Base-by-base conservation (phyloP, 2,113 vertebrate genomes). In the Syrrhaptes paradoxus region DNA sequence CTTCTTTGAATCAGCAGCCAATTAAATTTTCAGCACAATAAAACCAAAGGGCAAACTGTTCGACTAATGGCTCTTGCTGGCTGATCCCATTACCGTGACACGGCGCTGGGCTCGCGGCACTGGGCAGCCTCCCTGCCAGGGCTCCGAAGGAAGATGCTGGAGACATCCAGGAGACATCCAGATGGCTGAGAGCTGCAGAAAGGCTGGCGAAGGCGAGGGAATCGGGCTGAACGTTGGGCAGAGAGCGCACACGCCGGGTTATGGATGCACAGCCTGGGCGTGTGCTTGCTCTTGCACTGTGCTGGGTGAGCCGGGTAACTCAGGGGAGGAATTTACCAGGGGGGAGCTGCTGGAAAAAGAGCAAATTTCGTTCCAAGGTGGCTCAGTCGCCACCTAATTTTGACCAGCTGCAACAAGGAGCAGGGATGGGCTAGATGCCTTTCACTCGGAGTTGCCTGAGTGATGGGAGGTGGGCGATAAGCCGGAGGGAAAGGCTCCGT, bases 131-230 rank as follows among this genome's bases (percentile, higher is more conserved):
- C 62, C 52, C 95, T 93, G 93, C 90, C 96, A 85, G 89, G 84
- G 77, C 76, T 96, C 81, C 38, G 0, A 16, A 62, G 84, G 89
- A 95, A 87, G 66, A 86, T 12, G 32, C 26, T 5, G 22, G 85
- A 82, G 94, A 96, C 97, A 85, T 41, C 85, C 84, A 17, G 81
- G 85, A 82, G 94, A 96, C 97, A 85, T 41, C 85, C 84, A 17
- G 81, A 71, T 20, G 66, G 63, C 85, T 61, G 88, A 93, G 85
- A 81, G 94, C 88, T 67, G 41, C 93, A 90, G 95, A 79, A 80
- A 77, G 82, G 74, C 41, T 41, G 41, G 41, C 41, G 13, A 41
- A 41, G 41, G 41, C 41, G 41, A 41, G 93, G 90, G 83, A 94
- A 82, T 21, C 17, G 81, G 89, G 96, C 91, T 95, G 90, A 75